phyloP scores from a whole-genome alignment of 2,888 invertebrate genomes.

The Globia sparganii region DNA sequence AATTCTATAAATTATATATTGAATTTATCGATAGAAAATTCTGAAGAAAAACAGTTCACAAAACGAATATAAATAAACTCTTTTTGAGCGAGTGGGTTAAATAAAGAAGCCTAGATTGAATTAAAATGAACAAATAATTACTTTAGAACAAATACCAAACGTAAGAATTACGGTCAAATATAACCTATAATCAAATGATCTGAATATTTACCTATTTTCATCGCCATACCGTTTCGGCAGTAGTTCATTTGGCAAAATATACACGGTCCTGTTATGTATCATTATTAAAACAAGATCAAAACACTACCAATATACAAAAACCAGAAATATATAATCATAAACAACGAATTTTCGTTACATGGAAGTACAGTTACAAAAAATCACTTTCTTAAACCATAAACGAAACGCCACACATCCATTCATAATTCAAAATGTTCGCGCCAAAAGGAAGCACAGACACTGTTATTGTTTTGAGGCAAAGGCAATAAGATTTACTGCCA shows the following conservation, averaged over 20 bases:
- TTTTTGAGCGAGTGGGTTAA: not conserved
- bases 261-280: conserved; percentile 88
- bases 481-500: conserved; percentile 53
- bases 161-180: not conserved
- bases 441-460: conserved; percentile 47
- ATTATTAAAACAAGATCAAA: conserved; percentile 71
- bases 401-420: conserved; percentile 5
- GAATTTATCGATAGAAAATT: not conserved
- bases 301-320: conserved; percentile 23
- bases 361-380: conserved; percentile 52
- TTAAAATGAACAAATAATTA: not conserved
- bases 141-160: not conserved
- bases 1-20: not conserved
- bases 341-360: conserved; percentile 16
- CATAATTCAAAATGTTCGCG: conserved; percentile 46
- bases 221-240: conserved; percentile 87
- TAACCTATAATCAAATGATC: not conserved
- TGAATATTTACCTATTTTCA: conserved; percentile 80
- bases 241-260: conserved; percentile 87
- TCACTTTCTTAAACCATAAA: conserved; percentile 16
- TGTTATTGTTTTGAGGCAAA: conserved; percentile 57
- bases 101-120: not conserved
- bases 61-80: not conserved
- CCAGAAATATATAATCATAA: conserved; percentile 5
- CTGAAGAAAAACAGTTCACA: not conserved